These are phyloP conservation scores for Zophobas atratus DNA, from an alignment of 1,140 invertebrate genomes.

Conservation along the genomic window DNA sequence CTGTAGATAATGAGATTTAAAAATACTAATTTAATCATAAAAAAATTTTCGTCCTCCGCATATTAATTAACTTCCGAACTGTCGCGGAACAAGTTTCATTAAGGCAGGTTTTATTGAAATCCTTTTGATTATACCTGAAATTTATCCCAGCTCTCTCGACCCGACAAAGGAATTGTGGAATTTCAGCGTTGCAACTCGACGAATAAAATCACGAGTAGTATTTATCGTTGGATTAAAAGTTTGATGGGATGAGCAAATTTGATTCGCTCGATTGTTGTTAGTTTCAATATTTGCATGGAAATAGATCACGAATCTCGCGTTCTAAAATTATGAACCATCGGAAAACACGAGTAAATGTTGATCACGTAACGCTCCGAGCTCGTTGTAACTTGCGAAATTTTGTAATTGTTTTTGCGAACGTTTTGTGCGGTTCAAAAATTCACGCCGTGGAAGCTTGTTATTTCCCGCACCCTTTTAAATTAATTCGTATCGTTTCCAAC, in stretches of 20 bases:
- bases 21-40: conserved; percentile 39
- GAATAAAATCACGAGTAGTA: not conserved
- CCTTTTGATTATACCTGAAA: conserved; percentile 5
- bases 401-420: not conserved
- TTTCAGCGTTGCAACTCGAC: not conserved
- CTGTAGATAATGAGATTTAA: conserved; percentile 28
- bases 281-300: conserved; percentile 32
- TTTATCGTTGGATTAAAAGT: conserved; percentile 1
- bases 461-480: conserved; percentile 1
- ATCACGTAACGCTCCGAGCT: conserved; percentile 4
- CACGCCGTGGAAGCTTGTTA: not conserved
- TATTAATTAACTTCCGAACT: conserved; percentile 29
- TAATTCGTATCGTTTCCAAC: conserved; percentile 4
- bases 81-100: conserved; percentile 30
- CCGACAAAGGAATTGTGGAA: not conserved
- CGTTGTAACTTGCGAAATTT: not conserved
- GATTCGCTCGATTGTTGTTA: conserved; percentile 1
- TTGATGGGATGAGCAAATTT: conserved; percentile 9
- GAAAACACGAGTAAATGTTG: conserved; percentile 27
- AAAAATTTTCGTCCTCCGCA: conserved; percentile 12
- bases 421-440: not conserved
- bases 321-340: not conserved
- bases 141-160: not conserved
- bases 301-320: conserved; percentile 18
- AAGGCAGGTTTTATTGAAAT: conserved; percentile 29